Conservation (phyloP, 2,113 vertebrate species). For the Podilymbus podiceps region DNA sequence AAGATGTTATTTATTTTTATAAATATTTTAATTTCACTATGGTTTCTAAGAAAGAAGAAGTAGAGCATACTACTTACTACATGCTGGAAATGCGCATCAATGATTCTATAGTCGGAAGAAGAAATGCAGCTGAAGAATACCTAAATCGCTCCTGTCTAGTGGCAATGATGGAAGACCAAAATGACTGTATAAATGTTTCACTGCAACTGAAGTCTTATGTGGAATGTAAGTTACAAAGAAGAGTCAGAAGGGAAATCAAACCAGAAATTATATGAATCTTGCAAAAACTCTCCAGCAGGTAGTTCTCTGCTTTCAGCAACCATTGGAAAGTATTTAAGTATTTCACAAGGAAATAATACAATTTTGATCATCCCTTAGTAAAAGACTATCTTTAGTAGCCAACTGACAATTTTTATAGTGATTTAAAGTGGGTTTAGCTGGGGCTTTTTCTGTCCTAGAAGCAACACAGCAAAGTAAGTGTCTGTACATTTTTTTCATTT, state of each 20-base stretch:
- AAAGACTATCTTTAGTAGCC: background rate
- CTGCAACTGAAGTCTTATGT: constrained; percentile 49
- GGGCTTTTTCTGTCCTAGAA: background rate
- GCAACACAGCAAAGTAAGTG: background rate
- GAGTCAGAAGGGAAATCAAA: constrained; percentile 2
- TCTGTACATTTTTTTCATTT: background rate
- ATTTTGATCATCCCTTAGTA: background rate
- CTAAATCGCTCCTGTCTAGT: constrained; percentile 42
- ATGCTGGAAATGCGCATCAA: constrained; percentile 27
- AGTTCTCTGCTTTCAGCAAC: background rate
- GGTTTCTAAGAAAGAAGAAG: background rate
- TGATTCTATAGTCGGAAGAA: background rate
- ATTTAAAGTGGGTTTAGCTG: background rate
- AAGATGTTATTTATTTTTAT: constrained; percentile 33
- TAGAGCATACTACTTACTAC: constrained; percentile 18
- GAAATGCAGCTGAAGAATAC: background rate
- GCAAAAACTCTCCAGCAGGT: background rate
- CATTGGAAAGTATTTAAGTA: background rate
- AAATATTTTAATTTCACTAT: constrained; percentile 56
- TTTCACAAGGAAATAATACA: background rate
- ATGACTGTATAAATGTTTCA: constrained; percentile 58
- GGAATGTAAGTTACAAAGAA: constrained; percentile 73
- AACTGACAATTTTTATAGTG: background rate
- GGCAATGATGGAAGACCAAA: constrained; percentile 21
- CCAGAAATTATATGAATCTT: background rate